phyloP scores from a whole-genome alignment of 1,140 invertebrate genomes.

The Lutraria rhynchaena region DNA sequence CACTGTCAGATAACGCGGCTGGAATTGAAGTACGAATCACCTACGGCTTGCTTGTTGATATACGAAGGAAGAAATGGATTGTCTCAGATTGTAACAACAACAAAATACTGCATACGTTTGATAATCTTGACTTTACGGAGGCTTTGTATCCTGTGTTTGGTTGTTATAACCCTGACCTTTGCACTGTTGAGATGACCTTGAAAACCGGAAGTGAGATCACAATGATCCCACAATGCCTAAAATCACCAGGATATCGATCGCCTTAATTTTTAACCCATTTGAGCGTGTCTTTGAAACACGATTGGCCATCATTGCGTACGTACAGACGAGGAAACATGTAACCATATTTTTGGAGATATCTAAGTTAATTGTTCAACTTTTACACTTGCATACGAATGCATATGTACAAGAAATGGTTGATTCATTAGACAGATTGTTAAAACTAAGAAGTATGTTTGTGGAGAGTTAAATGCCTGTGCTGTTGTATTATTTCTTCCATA shows the following conservation, averaged over 20 bases:
- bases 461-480: too few relatives aligned
- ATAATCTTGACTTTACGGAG: constrained; percentile 61
- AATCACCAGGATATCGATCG: constrained; percentile 43
- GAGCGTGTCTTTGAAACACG: too few relatives aligned
- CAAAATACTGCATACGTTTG: constrained; percentile 65
- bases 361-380: too few relatives aligned
- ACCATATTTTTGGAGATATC: too few relatives aligned
- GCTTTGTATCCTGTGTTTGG: constrained; percentile 67
- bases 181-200: constrained; percentile 68
- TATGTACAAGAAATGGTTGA: too few relatives aligned
- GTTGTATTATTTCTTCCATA: too few relatives aligned
- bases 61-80: constrained; percentile 62
- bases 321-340: too few relatives aligned
- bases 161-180: constrained; percentile 68
- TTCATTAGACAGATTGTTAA: too few relatives aligned
- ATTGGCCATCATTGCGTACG: too few relatives aligned
- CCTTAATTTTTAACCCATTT: constrained; percentile 6
- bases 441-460: too few relatives aligned
- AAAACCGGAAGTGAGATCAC: constrained; percentile 67
- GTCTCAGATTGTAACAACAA: constrained; percentile 63
- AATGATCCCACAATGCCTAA: constrained; percentile 62
- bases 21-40: constrained; percentile 63
- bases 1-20: constrained; percentile 63
- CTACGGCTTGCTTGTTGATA: constrained; percentile 66
- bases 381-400: too few relatives aligned